These are phyloP conservation scores for Boleophthalmus pectinirostris DNA, from an alignment of 2,113 vertebrate genomes.

Conservation along the genomic window DNA sequence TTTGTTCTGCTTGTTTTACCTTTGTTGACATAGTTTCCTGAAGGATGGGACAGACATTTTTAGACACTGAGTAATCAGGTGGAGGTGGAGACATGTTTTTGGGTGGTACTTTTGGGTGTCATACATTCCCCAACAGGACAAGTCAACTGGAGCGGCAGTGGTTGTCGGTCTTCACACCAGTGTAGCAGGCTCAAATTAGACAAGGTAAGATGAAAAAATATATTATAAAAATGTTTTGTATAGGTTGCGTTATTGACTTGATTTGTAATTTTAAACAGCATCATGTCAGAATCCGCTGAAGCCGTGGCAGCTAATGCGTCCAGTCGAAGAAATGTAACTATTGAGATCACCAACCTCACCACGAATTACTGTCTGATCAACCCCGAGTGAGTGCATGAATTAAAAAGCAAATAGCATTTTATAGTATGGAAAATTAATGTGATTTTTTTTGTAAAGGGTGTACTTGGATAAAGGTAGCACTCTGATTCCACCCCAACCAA, in stretches of 20 bases:
- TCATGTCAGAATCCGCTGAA: conserved; percentile 64
- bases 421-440: not conserved
- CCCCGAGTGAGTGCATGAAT: conserved; percentile 53
- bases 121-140: conserved; percentile 9
- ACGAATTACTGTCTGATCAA: conserved; percentile 49
- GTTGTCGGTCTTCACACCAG: not conserved
- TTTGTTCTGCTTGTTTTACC: not conserved
- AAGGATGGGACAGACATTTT: not conserved
- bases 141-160: not conserved
- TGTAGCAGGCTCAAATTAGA: conserved; percentile 5
- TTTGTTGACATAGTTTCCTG: not conserved
- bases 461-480: conserved; percentile 53
- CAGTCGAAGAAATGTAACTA: conserved; percentile 63
- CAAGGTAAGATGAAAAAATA: conserved; percentile 39
- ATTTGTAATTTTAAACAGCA: not conserved
- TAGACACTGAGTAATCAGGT: not conserved
- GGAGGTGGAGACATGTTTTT: conserved; percentile 38
- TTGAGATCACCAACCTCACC: conserved; percentile 70
- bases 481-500: conserved; percentile 54
- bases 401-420: not conserved
- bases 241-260: not conserved
- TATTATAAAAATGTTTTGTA: not conserved
- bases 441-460: conserved; percentile 37
- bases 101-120: conserved; percentile 10
- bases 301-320: conserved; percentile 29